Conservation (phyloP, 2,797 vertebrate genomes). For the Eutrigla gurnardus region DNA sequence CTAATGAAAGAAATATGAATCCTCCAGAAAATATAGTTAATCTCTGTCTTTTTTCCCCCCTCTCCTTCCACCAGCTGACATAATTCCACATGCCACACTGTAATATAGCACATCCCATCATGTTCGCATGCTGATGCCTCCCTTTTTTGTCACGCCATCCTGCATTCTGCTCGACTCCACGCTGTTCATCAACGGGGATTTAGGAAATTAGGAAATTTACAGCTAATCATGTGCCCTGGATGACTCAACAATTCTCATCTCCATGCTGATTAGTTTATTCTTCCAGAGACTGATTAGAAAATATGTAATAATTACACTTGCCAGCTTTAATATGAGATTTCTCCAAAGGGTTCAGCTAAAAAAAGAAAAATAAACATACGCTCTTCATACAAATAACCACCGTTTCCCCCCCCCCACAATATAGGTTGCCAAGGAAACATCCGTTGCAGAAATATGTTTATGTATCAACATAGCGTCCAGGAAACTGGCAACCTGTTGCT, state of each 20-base stretch:
- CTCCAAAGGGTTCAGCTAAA: not conserved
- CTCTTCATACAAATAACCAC: not conserved
- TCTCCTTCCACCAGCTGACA: not conserved
- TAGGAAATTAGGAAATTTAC: conserved; percentile 42
- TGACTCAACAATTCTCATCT: conserved; percentile 62
- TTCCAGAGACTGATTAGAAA: conserved; percentile 59
- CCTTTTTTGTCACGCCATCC: conserved; percentile 10
- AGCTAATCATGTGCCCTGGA: conserved; percentile 48
- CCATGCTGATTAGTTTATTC: conserved; percentile 59
- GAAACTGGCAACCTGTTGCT: not conserved
- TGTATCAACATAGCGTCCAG: too few relatives aligned
- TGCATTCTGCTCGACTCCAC: conserved; percentile 9
- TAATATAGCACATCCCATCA: conserved; percentile 1
- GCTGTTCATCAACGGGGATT: conserved; percentile 41
- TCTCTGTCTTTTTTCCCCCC: conserved; percentile 18
- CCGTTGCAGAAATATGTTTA: conserved; percentile 1
- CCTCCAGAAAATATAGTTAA: conserved; percentile 16
- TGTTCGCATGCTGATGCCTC: conserved; percentile 4
- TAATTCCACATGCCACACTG: not conserved
- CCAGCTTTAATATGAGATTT: conserved; percentile 34
- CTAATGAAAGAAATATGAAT: conserved; percentile 43
- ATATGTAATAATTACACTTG: conserved; percentile 51
- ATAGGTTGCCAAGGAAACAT: not conserved
- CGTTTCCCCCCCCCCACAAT: not conserved
- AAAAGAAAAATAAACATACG: not conserved